Conservation (phyloP, 2,797 vertebrate species). For the Coreius guichenoti region DNA sequence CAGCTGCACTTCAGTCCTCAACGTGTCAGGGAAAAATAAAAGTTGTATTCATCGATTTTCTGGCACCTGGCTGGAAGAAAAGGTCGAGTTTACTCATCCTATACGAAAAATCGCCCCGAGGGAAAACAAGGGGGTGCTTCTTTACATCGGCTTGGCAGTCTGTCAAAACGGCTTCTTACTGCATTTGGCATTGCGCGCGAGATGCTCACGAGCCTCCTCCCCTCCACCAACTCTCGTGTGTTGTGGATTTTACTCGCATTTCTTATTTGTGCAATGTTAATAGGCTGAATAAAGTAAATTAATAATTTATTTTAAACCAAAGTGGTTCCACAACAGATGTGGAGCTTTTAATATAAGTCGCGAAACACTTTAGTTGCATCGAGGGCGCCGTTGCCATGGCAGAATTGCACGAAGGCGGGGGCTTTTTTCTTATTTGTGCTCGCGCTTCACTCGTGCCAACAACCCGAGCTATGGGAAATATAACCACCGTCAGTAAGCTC, state of each 20-base stretch:
- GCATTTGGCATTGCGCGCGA: constrained; percentile 73
- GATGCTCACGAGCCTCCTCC: not conserved
- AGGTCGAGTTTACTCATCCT: constrained; percentile 53
- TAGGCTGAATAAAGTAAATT: not conserved
- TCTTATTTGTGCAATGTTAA: not conserved
- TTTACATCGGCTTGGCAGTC: constrained; percentile 79
- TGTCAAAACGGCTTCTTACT: constrained; percentile 76
- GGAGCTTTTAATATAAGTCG: not conserved
- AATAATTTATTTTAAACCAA: constrained; percentile 1
- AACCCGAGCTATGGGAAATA: constrained; percentile 76
- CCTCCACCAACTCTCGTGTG: not conserved
- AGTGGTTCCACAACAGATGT: constrained; percentile 24
- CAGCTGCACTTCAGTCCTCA: constrained; percentile 55
- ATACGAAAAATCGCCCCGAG: constrained; percentile 47
- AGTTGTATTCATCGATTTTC: constrained; percentile 59
- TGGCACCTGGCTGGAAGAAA: constrained; percentile 56
- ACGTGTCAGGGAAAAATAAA: constrained; percentile 41
- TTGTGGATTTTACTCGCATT: not conserved
- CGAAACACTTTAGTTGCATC: constrained; percentile 10
- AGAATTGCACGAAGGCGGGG: constrained; percentile 62
- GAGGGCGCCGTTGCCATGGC: constrained; percentile 35
- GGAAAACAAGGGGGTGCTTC: constrained; percentile 78
- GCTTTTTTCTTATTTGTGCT: constrained; percentile 23
- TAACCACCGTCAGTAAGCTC: constrained; percentile 80
- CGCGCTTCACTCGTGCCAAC: constrained; percentile 69